A percentile compares a stretch with the other conserved stretches of the same genome.
Conservation (phyloP, 2,113 vertebrate species). For the Psettodes erumei region DNA sequence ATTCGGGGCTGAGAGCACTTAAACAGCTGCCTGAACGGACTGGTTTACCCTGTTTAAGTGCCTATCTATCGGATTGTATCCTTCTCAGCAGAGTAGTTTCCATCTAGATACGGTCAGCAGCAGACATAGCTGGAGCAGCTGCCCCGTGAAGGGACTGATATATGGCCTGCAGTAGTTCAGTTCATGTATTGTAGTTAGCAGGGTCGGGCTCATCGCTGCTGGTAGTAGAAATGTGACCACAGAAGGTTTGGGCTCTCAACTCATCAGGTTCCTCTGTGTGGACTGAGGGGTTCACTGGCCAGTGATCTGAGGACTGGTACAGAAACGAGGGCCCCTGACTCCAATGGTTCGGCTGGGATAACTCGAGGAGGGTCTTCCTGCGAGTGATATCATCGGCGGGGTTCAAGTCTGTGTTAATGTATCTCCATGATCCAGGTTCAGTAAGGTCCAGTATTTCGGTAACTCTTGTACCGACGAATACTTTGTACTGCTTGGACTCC, state of each 20-base stretch:
- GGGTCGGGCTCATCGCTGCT: neutral
- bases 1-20: neutral
- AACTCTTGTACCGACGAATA: neutral
- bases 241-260: neutral
- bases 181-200: neutral
- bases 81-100: neutral
- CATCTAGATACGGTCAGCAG: neutral
- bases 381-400: neutral
- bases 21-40: neutral
- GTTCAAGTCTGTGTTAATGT: neutral
- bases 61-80: neutral
- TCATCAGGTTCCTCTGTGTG: no score
- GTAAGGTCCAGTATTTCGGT: neutral
- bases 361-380: neutral
- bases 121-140: neutral
- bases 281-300: neutral
- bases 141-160: neutral
- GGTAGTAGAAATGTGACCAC: neutral
- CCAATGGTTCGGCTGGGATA: neutral
- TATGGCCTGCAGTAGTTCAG: neutral
- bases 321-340: neutral
- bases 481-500: constrained; percentile 1
- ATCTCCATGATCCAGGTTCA: neutral
- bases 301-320: neutral
- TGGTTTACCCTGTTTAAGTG: neutral